A percentile compares a stretch with the other conserved stretches of the same genome.
Evolutionary conservation across 1,140 invertebrate species (phyloP).

Genomic region (Glomeris maerens): DNA sequence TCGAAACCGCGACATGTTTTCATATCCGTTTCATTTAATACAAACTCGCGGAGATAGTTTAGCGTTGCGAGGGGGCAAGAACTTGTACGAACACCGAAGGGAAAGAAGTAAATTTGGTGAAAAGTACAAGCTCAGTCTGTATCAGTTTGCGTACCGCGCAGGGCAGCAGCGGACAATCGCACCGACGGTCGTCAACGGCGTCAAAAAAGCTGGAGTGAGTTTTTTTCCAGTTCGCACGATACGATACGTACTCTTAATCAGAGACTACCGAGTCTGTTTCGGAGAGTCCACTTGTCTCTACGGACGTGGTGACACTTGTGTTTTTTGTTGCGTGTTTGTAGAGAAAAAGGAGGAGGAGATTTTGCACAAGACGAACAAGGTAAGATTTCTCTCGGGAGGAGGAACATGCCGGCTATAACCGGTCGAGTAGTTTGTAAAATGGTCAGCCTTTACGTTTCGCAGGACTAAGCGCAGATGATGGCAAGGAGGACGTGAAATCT

Average conservation of each 20-base stretch:
- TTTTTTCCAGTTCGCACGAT: constrained; percentile 11
- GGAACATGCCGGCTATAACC: not conserved
- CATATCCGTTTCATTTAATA: constrained; percentile 2
- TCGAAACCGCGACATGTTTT: constrained; percentile 7
- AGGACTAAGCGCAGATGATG: constrained; percentile 27
- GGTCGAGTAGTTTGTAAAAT: not conserved
- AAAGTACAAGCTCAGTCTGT: not conserved
- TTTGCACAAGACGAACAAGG: not conserved
- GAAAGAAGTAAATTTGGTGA: not conserved
- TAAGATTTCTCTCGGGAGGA: not conserved
- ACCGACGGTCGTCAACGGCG: constrained; percentile 26
- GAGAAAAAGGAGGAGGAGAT: constrained; percentile 22
- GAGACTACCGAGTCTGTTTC: not conserved
- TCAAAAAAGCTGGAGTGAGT: constrained; percentile 32
- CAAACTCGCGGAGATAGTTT: constrained; percentile 9
- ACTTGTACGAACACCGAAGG: not conserved
- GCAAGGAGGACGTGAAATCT: constrained; percentile 13
- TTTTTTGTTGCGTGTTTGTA: constrained; percentile 16
- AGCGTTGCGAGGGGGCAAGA: constrained; percentile 8
- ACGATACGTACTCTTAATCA: not conserved
- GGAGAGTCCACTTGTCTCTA: not conserved
- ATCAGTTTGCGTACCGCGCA: constrained; percentile 15
- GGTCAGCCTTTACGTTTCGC: constrained; percentile 9
- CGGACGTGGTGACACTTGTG: not conserved
- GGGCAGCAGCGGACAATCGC: constrained; percentile 23